Evolutionary conservation across 2,113 vertebrate species (phyloP), one percentile per base, ranked within the genome.

Genomic region (Arothron firmamentum): DNA sequence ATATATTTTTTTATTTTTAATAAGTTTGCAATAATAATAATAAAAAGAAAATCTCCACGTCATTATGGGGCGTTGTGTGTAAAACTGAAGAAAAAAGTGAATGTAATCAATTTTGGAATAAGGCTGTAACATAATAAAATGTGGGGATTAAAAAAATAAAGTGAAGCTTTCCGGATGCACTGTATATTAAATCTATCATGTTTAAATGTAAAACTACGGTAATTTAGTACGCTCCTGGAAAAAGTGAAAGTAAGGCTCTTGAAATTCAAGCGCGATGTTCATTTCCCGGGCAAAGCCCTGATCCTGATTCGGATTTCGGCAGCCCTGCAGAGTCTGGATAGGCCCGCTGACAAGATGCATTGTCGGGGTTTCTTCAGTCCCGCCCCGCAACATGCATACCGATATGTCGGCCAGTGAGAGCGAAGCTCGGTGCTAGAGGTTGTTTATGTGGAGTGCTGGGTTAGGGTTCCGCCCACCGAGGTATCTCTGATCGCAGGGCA

Each of bases 401-500:
- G 58, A 56, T 23, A 62, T 65, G 47, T 77, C 62, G 73, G 64
- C 49, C 90, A 89, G 88, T 85, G 83, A 82, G 76, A 77, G 79
- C 59, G 47, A 15, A 75, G 73, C 74, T 70, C 80, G 38, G 57
- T 68, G 79, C 16, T 60, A 21, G 34, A 75, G 67, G 81, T 72
- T 78, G 82, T 61, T 76, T 57, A 74, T 79, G 89, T 91, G 78
- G 78, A 90, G 93, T 87, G 77, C 95, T 92, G 83, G 88, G 77
- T 92, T 90, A 88, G 94, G 95, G 94, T 90, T 77, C 88, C 73
- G 74, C 90, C 88, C 90, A 91, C 90, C 83, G 90, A 92, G 88
- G 83, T 90, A 89, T 89, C 89, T 85, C 88, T 75, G 87, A 86
- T 86, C 84, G 82, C 81, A 87, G 85, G 87, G 85, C 83, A 90